Evolutionary conservation across 2,888 invertebrate species (phyloP).

Genomic region (Drosophila yooni): DNA sequence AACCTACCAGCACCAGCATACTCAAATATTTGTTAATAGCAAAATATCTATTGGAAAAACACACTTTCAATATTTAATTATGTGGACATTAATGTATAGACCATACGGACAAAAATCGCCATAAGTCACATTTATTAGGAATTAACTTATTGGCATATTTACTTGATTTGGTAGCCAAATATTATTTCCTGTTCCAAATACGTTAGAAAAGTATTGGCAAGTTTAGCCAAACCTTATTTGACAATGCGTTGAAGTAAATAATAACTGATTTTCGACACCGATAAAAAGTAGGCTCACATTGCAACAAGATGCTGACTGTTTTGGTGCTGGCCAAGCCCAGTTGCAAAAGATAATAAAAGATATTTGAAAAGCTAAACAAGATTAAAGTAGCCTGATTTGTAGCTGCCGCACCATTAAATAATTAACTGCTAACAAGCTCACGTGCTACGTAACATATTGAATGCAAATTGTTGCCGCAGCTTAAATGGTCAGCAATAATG

Average conservation of each 20-base stretch:
- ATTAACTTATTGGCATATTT: not conserved
- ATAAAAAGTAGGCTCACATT: slow-evolving; percentile 8
- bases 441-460: slow-evolving; percentile 26
- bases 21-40: too few species aligned
- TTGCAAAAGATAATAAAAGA: not conserved
- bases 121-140: not conserved
- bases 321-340: not conserved
- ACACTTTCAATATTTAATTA: not conserved
- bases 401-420: slow-evolving; percentile 43
- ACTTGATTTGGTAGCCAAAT: not conserved
- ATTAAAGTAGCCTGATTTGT: slow-evolving; percentile 3
- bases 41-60: too few species aligned
- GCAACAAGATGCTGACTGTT: slow-evolving; percentile 4
- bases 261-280: slow-evolving; percentile 3
- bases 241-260: not conserved
- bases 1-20: too few species aligned
- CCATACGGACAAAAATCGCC: too few species aligned
- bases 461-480: slow-evolving; percentile 38
- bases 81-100: too few species aligned
- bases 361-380: slow-evolving; percentile 7
- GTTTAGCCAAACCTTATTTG: slow-evolving; percentile 1
- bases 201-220: not conserved
- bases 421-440: slow-evolving; percentile 50
- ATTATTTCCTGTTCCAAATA: slow-evolving; percentile 10
- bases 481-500: slow-evolving; percentile 47